Base-by-base conservation (phyloP, 2,888 invertebrate species). In the Brenthis daphne region DNA sequence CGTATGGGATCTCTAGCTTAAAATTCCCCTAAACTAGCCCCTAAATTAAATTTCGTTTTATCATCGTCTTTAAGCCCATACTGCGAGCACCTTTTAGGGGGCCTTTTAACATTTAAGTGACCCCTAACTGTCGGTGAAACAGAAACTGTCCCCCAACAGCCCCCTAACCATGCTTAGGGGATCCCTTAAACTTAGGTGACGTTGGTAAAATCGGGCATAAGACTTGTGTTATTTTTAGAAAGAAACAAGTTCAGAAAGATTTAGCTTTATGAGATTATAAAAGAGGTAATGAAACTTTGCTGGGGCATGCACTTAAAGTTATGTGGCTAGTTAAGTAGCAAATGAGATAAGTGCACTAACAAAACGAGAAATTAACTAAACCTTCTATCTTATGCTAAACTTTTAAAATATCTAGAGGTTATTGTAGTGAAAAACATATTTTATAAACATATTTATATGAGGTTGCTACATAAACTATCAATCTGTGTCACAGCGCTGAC, bases 261-360 rank as follows among this genome's bases (percentile, higher is more conserved):
- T 70, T 57, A 65, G 54, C 57, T 70, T 70, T 70, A 67, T 65
- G 48, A 64, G 56, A 47, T 60, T 13, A 48, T 70, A 70, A 70
- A 67, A 70, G 51, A 33, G 47, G 65, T 67, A 65, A 63, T 70
- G 57, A 65, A 70, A 67, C 60, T 65, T 55, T 51, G 67, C 51
- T 67, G 70, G 61, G 65, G 67, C 64, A 64, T 67, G 70, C 70
- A 67, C 57, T 67, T 64, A 67, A 53, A 67, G 61, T 64, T 60
- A 53, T 65, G 51, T 70, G 60, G 58, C 69, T 64, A 64, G 58
- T 64, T 67, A 67, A 63, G 70, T 54, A 58, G 64, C 47, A 50
- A 33, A 33, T 5, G 11, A 61, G 11, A 14, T 60, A 24, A 48
- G 29, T 29, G 14, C 33, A 65, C 29, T 20, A 48, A 57, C 37